Percentiles rank a stretch among this genome's conserved stretches.
Conservation (phyloP, 2,888 invertebrate genomes). For the Coelopa pilipes region DNA sequence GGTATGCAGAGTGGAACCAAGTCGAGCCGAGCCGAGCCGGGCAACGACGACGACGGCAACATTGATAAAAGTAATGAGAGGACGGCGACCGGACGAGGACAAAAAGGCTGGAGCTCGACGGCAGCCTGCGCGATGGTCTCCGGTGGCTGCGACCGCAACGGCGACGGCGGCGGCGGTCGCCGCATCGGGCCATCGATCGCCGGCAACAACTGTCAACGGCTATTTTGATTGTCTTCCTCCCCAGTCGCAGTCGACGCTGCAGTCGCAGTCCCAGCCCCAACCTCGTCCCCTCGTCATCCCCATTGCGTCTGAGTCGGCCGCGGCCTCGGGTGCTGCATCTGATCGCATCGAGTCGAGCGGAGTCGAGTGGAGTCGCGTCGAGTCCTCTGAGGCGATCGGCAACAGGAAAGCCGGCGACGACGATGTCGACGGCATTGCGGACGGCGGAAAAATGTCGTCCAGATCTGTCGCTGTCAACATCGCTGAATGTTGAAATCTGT, state of each 20-base stretch:
- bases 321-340: not conserved
- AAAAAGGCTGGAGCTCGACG: not conserved
- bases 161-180: conserved; percentile 38
- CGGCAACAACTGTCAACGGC: conserved; percentile 59
- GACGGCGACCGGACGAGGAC: conserved; percentile 18
- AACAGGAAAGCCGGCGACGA: conserved; percentile 20
- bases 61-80: conserved; percentile 12
- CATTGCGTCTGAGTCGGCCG: not conserved
- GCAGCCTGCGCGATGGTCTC: conserved; percentile 3
- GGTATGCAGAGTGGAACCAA: conserved; percentile 35
- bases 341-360: conserved; percentile 13
- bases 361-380: too few relatives aligned
- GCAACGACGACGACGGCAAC: not conserved
- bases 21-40: too few relatives aligned
- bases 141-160: conserved; percentile 15
- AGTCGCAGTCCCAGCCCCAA: conserved; percentile 8
- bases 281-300: conserved; percentile 4
- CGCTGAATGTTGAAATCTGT: conserved; percentile 52
- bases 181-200: conserved; percentile 47
- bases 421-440: conserved; percentile 29
- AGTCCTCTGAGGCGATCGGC: conserved; percentile 18
- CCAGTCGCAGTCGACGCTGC: conserved; percentile 6
- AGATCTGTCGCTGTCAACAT: conserved; percentile 62
- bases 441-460: conserved; percentile 49
- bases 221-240: conserved; percentile 43